Base-by-base conservation (phyloP, 92 coral and sea anemone genomes). In the Diadumene lineata region DNA sequence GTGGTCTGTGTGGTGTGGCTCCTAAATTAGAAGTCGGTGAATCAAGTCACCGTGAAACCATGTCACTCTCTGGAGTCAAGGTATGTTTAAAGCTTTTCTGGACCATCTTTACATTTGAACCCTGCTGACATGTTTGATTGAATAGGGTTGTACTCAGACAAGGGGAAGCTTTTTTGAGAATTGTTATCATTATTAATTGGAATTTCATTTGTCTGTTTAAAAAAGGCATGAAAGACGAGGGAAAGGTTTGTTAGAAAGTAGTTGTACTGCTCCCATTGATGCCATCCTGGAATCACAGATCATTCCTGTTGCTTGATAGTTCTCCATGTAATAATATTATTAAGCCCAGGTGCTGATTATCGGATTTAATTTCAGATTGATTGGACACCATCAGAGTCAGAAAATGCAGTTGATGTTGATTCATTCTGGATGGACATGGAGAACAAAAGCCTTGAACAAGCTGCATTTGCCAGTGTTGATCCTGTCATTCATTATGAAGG, bases 1-100 rank as follows among this genome's bases (percentile, higher is more conserved):
- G 82, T 56, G 82, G 82, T 17, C 68, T 78, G 60, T 78, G 82
- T 78, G 82, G 82, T 56, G 69, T 78, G 15, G 82, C 75, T 4
- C 82, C 82, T 23, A 78, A 78, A 68, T 67, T 78, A 19, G 82
- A 78, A 69, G 57, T 68, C 50, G 82, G 72, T 33, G 82, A 78
- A 46, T 67, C 82, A 22, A 67, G 26, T 64, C 57, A 34, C 15
- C 62, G 72, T 0, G 82, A 78, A 56, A n/a, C 43, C 2, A 68
- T 78, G 60, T 78, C 82, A 8, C 60, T 78, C 22, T 78, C 82
- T 23, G 68, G 68, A 15, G 72, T 68, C 25, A 78, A 78, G 82
- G 82, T 72, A 31, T 50, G 61, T 53, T 31, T 18, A 44, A 25
- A n/a, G n/a, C n/a, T n/a, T n/a, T n/a, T n/a, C n/a, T n/a, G n/a